Percentiles rank a stretch among this genome's conserved stretches.
Evolutionary conservation across 2,797 vertebrate genomes (phyloP).

Genomic region (Cynopterus sphinx): DNA sequence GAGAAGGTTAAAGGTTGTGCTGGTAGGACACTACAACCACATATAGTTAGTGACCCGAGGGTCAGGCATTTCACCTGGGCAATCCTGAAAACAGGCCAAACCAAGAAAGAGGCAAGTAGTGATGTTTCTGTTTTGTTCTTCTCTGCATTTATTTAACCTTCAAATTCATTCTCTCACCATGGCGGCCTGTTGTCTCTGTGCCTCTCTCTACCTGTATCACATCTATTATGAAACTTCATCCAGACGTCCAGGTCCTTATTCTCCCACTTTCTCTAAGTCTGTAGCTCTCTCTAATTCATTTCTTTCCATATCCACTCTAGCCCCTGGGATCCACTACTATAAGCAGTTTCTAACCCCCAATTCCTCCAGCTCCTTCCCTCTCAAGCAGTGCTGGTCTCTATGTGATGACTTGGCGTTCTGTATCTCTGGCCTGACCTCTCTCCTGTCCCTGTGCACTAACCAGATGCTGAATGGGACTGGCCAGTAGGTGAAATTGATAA

Average conservation of each 20-base stretch:
- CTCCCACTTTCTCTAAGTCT: neutral
- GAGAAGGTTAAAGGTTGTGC: neutral
- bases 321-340: neutral
- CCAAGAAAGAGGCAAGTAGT: neutral
- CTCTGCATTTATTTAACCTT: neutral
- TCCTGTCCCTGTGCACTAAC: neutral
- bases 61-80: neutral
- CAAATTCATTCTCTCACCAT: neutral
- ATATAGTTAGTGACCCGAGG: neutral
- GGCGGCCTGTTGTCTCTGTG: neutral
- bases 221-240: neutral
- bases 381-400: neutral
- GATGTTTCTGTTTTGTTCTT: neutral
- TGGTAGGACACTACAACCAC: too few species aligned
- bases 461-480: neutral
- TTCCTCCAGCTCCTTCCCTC: neutral
- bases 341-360: too few species aligned
- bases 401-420: accelerated
- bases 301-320: neutral
- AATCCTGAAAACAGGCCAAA: neutral
- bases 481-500: neutral
- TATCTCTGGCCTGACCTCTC: neutral
- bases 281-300: neutral
- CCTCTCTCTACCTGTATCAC: neutral
- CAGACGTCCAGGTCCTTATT: too few species aligned